Evolutionary conservation across 2,113 vertebrate genomes (phyloP).

Genomic region (Loxodonta africana): DNA sequence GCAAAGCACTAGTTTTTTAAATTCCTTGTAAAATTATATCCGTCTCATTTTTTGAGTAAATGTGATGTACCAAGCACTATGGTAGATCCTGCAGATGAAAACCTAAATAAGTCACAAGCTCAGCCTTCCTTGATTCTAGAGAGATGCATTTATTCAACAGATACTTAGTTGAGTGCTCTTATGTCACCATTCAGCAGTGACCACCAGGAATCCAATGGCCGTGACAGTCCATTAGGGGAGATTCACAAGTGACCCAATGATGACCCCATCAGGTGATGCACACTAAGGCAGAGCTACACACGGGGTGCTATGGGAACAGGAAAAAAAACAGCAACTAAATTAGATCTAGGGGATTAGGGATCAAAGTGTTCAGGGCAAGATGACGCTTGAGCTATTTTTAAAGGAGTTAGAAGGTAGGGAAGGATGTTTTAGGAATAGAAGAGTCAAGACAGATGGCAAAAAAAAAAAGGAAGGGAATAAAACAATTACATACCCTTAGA

Average conservation of each 20-base stretch:
- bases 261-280: accelerated
- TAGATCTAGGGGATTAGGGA: not conserved
- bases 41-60: constrained; percentile 11
- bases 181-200: accelerated
- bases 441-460: not conserved
- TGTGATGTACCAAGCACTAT: not conserved
- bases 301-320: not conserved
- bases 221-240: not conserved
- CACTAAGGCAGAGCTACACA: not conserved
- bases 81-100: not conserved
- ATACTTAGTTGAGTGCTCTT: not conserved
- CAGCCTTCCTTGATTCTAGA: not conserved
- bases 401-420: not conserved
- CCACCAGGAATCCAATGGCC: not conserved
- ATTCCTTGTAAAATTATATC: constrained; percentile 4
- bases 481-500: not conserved
- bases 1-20: not conserved
- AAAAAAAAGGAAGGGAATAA: not conserved
- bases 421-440: not conserved
- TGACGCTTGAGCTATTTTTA: not conserved
- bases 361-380: not conserved
- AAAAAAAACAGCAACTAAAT: not conserved
- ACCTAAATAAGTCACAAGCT: not conserved
- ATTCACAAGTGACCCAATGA: not conserved
- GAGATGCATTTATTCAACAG: not conserved